Evolutionary conservation across 2,888 invertebrate genomes (phyloP), one percentile per base, ranked within the genome.

Genomic region (Drosophila meridionalis): DNA sequence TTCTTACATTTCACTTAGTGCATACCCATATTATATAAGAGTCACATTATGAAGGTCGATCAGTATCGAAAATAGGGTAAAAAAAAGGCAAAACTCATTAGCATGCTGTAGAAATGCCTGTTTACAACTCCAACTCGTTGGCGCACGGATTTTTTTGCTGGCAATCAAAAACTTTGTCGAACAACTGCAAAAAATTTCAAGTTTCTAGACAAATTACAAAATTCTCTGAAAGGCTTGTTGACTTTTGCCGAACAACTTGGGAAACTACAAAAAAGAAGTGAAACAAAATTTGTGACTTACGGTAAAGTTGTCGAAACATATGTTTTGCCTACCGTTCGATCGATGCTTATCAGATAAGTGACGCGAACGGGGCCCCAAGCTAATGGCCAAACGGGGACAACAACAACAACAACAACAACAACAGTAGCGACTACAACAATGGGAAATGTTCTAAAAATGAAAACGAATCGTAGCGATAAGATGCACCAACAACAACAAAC

Each of bases 291-390:
- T 65, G 65, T 73, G 20, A 50, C 38, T 63, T 61, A 26, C 40
- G 34, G 52, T 43, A 63, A 69, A 76, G 62, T 77, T 77, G 77
- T 80, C 55, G 76, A 48, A 84, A 85, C 84, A 85, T 85, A 72
- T 85, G 84, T 84, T 84, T 76, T 69, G 38, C 57, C 62, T 73
- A 56, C 14, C 70, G 56, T 40, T 20, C 30, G 87, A 56, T 42
- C 30, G 89, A 81, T 89, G 69, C 87, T 87, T 85, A 89, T 85
- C 84, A 76, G 89, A 81, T 89, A 89, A 81, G 69, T 77, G 77
- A 62, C 67, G 52, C 53, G 34, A 53, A 52, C 71, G 59, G 59
- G 52, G 30, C n/a, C 45, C 34, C 65, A 40, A 57, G 57, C 63
- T 63, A 58, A 65, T 47, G 40, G 55, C 59, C 65, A 28, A 60